Conservation (phyloP, 2,888 invertebrate genomes). For the Euzetes globulus region DNA sequence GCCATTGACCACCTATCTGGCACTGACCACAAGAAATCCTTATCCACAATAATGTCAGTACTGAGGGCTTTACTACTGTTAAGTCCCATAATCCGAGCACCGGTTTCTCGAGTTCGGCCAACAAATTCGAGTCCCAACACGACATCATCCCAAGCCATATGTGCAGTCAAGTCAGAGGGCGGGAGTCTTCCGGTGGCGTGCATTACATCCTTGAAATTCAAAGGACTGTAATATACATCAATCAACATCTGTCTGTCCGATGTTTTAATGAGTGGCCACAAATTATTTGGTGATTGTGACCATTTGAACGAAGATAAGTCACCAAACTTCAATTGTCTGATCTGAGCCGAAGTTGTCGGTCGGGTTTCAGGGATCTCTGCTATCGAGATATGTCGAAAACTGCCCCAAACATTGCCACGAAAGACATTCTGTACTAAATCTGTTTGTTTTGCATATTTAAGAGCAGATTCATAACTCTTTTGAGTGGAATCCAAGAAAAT, state of each 20-base stretch:
- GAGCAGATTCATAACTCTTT: not conserved
- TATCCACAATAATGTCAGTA: slow-evolving; percentile 51
- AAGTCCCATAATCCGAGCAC: slow-evolving; percentile 47
- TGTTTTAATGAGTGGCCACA: slow-evolving; percentile 50
- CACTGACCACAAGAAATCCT: slow-evolving; percentile 46
- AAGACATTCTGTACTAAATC: slow-evolving; percentile 8
- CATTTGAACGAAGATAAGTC: slow-evolving; percentile 85
- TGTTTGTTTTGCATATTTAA: not conserved
- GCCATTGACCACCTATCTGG: slow-evolving; percentile 50
- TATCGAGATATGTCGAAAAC: not conserved
- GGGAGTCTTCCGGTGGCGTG: slow-evolving; percentile 92
- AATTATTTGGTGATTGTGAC: slow-evolving; percentile 77
- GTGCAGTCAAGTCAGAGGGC: slow-evolving; percentile 64
- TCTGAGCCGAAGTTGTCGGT: not conserved
- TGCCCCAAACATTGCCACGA: not conserved
- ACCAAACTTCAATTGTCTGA: slow-evolving; percentile 51
- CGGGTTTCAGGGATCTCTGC: not conserved
- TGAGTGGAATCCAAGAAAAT: slow-evolving; percentile 23
- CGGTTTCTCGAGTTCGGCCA: slow-evolving; percentile 40
- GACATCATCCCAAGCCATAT: slow-evolving; percentile 50
- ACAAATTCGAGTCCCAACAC: slow-evolving; percentile 50
- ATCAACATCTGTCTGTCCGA: slow-evolving; percentile 55
- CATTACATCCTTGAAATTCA: slow-evolving; percentile 67
- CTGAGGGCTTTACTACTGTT: slow-evolving; percentile 49
- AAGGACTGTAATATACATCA: slow-evolving; percentile 51